Conservation (phyloP, 2,888 invertebrate species). For the Thymelicus sylvestris region DNA sequence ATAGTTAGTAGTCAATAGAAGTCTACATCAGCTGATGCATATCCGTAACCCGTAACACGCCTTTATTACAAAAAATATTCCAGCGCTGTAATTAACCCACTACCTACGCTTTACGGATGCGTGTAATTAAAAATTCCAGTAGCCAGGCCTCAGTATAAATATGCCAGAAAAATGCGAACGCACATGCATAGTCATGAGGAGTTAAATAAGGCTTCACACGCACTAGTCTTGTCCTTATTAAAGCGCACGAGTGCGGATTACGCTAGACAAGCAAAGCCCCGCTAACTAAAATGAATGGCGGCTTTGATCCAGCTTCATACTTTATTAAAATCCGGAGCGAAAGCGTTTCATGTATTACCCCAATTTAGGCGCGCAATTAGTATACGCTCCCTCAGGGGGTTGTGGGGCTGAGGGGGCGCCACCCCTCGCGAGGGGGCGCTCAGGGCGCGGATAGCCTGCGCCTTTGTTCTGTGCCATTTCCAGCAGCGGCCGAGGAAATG, state of each 20-base stretch:
- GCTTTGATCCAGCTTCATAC: conserved; percentile 73
- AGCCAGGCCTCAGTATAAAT: conserved; percentile 1
- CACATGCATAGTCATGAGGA: conserved; percentile 30
- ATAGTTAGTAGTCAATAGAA: background rate
- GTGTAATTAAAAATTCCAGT: conserved; percentile 15
- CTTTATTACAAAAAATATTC: background rate
- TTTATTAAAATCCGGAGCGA: conserved; percentile 77
- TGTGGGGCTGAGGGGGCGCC: conserved; percentile 47
- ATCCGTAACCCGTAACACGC: background rate
- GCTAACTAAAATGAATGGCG: conserved; percentile 78
- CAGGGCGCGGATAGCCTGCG: conserved; percentile 60
- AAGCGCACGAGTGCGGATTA: conserved; percentile 43
- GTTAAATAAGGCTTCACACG: conserved; percentile 34
- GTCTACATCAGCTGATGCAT: background rate
- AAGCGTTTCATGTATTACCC: conserved; percentile 77
- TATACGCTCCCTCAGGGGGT: conserved; percentile 63
- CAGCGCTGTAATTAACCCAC: background rate
- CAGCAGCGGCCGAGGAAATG: conserved; percentile 74
- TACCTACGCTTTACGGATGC: conserved; percentile 1
- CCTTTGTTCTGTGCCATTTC: conserved; percentile 70
- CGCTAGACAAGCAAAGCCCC: conserved; percentile 59
- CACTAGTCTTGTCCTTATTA: conserved; percentile 31
- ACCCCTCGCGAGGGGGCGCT: conserved; percentile 48
- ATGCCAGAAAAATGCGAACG: conserved; percentile 28
- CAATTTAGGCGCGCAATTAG: conserved; percentile 81